Percentiles rank a stretch among this genome's conserved stretches.
phyloP scores from a whole-genome alignment of 1,140 invertebrate species.

The Zaprionus capensis region DNA sequence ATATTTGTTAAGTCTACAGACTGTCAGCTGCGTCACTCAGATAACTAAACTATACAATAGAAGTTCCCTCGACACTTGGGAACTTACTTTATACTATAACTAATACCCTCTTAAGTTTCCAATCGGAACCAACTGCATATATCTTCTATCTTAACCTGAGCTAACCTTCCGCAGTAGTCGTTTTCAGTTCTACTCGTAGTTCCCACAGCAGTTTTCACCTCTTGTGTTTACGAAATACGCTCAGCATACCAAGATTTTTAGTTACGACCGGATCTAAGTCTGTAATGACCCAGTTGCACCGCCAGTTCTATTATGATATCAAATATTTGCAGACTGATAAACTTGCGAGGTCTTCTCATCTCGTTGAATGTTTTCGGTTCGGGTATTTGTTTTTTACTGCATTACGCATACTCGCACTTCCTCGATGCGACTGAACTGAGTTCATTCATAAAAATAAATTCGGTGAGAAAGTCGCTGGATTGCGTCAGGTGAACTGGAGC shows the following conservation, averaged over 20 bases:
- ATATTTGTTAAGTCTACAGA: slow-evolving; percentile 17
- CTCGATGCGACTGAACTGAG: slow-evolving; percentile 46
- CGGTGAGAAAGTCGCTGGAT: slow-evolving; percentile 48
- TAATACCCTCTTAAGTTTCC: background rate
- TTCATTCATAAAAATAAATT: slow-evolving; percentile 78
- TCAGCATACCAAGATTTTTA: slow-evolving; percentile 21
- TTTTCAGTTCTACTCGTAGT: background rate
- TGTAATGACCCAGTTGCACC: slow-evolving; percentile 69
- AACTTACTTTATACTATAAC: no score
- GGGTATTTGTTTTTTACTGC: slow-evolving; percentile 76
- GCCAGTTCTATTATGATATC: slow-evolving; percentile 11
- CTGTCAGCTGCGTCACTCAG: slow-evolving; percentile 8
- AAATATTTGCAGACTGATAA: slow-evolving; percentile 72
- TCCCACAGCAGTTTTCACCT: slow-evolving; percentile 44
- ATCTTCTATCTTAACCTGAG: slow-evolving; percentile 2
- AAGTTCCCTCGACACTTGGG: no score
- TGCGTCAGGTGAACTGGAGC: slow-evolving; percentile 22
- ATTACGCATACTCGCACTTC: slow-evolving; percentile 83
- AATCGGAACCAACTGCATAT: slow-evolving; percentile 18
- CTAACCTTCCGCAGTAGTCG: slow-evolving; percentile 26
- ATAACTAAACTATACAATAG: no score
- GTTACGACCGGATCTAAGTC: slow-evolving; percentile 18
- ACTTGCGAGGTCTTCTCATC: slow-evolving; percentile 36
- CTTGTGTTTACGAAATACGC: slow-evolving; percentile 29
- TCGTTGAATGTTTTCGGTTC: slow-evolving; percentile 25